Conservation (phyloP, 1,140 invertebrate species). For the Rhopalosiphum padi region DNA sequence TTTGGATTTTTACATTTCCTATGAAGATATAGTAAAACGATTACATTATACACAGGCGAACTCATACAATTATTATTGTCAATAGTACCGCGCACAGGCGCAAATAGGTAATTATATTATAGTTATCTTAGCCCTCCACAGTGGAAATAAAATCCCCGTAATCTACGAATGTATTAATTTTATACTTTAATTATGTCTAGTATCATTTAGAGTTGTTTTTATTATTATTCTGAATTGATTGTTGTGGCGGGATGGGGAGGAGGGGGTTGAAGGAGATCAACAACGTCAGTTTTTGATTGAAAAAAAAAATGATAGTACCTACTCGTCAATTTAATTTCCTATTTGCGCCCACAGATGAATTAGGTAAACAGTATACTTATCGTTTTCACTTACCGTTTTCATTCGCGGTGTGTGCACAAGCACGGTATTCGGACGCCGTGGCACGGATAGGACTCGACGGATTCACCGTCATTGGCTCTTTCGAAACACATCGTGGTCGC, state of each 20-base stretch:
- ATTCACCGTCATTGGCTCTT: not conserved
- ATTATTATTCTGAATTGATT: no score
- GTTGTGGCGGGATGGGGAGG: no score
- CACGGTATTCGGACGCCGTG: not conserved
- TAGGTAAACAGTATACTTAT: not conserved
- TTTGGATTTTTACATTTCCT: not conserved
- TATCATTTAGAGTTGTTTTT: no score
- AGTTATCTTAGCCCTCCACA: accelerated
- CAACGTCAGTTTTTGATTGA: no score
- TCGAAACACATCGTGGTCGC: not conserved
- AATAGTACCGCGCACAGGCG: not conserved
- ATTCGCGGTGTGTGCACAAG: not conserved
- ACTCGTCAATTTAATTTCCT: not conserved
- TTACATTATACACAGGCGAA: not conserved
- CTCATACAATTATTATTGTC: not conserved
- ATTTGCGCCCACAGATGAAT: not conserved
- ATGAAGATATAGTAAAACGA: not conserved
- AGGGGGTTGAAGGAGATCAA: no score
- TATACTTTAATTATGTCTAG: no score
- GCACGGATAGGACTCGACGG: not conserved
- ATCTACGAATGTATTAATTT: no score
- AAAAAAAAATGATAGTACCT: no score
- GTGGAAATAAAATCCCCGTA: not conserved
- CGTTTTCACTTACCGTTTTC: not conserved
- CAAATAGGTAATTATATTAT: not conserved